Percentiles rank a stretch among this genome's conserved stretches.
phyloP scores from a whole-genome alignment of 2,113 vertebrate genomes.

The Peromyscus leucopus region DNA sequence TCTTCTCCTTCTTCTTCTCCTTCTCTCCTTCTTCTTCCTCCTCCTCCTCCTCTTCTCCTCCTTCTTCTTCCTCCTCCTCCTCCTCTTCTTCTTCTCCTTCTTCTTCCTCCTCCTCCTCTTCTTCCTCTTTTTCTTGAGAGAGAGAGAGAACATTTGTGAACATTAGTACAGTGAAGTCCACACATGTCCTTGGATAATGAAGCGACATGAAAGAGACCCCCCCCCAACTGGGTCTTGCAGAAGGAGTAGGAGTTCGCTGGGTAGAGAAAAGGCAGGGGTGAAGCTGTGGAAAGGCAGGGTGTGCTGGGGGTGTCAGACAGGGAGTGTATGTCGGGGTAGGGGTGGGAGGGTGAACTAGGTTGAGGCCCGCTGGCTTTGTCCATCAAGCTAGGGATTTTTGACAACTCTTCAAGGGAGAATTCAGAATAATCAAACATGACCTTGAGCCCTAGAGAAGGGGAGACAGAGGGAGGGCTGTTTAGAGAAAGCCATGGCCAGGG shows the following conservation, averaged over 20 bases:
- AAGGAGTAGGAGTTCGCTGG: background rate
- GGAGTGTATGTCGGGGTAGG: background rate
- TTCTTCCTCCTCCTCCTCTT: too few species aligned
- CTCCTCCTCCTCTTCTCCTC: too few species aligned
- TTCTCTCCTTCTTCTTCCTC: too few species aligned
- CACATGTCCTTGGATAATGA: background rate
- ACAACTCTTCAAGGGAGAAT: background rate
- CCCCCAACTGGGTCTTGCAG: background rate
- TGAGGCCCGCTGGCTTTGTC: background rate
- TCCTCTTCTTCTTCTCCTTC: too few species aligned
- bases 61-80: too few species aligned
- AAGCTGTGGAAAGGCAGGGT: background rate
- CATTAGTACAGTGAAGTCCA: background rate
- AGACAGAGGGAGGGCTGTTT: background rate
- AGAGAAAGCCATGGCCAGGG: background rate
- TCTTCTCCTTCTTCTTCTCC: too few species aligned
- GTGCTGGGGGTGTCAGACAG: background rate
- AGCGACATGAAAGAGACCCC: too few species aligned
- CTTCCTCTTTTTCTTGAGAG: background rate
- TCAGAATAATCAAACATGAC: background rate
- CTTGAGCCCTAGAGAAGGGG: background rate
- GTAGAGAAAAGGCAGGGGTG: background rate
- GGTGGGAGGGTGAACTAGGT: too few species aligned
- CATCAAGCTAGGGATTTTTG: background rate
- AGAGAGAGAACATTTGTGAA: background rate